A percentile compares a stretch with the other conserved stretches of the same genome.
phyloP scores from a whole-genome alignment of 2,888 invertebrate species.

The Notodonta dromedarius region DNA sequence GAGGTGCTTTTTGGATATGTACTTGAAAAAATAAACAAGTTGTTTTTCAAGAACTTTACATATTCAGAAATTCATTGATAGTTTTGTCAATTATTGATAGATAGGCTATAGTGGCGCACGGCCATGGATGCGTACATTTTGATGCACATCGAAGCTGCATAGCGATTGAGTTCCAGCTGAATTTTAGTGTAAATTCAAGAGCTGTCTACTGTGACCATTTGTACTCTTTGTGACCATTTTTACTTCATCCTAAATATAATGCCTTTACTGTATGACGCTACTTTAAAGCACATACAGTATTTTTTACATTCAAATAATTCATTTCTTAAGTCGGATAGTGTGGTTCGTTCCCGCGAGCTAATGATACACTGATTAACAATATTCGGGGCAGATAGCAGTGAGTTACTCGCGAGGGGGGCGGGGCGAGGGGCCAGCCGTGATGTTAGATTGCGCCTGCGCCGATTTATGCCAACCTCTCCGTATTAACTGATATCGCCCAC shows the following conservation, averaged over 20 bases:
- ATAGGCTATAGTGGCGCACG: too few species aligned
- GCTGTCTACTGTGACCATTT: too few species aligned
- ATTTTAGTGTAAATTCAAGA: too few species aligned
- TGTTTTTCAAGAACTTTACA: background rate
- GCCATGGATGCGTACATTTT: too few species aligned
- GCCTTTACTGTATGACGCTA: too few species aligned
- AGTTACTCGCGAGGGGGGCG: slow-evolving; percentile 74
- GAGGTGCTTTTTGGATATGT: slow-evolving; percentile 34
- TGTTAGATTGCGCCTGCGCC: slow-evolving; percentile 77
- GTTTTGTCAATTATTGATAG: too few species aligned
- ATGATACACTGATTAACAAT: slow-evolving; percentile 84
- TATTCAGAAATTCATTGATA: too few species aligned
- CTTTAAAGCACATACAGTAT: too few species aligned
- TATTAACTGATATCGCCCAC: slow-evolving; percentile 82
- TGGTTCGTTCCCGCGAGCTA: slow-evolving; percentile 59
- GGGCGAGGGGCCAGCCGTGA: slow-evolving; percentile 61
- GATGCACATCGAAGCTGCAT: too few species aligned
- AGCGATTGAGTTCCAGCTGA: too few species aligned
- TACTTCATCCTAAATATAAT: too few species aligned
- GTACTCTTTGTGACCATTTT: too few species aligned
- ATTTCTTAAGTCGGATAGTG: slow-evolving; percentile 47
- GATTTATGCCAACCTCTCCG: slow-evolving; percentile 78
- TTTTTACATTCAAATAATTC: background rate
- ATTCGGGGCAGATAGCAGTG: slow-evolving; percentile 81
- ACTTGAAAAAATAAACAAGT: background rate